These are phyloP conservation scores for Parapristionchus giblindavisi DNA, from an alignment of 2,888 invertebrate genomes.

Conservation along the genomic window DNA sequence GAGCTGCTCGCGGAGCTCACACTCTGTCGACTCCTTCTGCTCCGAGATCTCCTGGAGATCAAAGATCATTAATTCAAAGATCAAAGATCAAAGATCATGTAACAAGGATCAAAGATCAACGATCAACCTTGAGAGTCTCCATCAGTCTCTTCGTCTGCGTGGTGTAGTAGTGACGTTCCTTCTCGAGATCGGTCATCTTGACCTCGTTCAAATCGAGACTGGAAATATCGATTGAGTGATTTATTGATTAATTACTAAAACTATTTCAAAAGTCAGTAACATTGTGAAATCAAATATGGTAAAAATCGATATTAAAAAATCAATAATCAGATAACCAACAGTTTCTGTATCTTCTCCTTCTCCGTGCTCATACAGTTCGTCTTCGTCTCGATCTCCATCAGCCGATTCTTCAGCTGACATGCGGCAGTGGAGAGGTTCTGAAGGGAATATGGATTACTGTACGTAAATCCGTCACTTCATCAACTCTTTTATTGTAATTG, in stretches of 20 bases:
- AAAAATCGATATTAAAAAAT: neutral
- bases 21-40: constrained; percentile 72
- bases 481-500: no score
- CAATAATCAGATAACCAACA: constrained; percentile 54
- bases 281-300: neutral
- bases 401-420: constrained; percentile 65
- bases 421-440: constrained; percentile 70
- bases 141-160: constrained; percentile 72
- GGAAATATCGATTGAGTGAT: constrained; percentile 18
- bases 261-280: neutral
- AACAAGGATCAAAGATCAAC: neutral
- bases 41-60: constrained; percentile 70
- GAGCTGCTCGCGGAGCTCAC: constrained; percentile 71
- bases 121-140: constrained; percentile 70
- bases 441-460: no score
- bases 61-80: no score
- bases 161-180: constrained; percentile 71
- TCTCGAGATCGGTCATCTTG: constrained; percentile 70
- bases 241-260: neutral
- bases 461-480: no score
- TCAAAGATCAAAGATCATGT: neutral
- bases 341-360: constrained; percentile 70
- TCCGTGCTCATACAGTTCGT: constrained; percentile 70
- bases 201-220: constrained; percentile 70
- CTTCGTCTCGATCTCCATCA: constrained; percentile 71